phyloP scores from a whole-genome alignment of 2,113 vertebrate species.

The Capricornis sumatraensis region DNA sequence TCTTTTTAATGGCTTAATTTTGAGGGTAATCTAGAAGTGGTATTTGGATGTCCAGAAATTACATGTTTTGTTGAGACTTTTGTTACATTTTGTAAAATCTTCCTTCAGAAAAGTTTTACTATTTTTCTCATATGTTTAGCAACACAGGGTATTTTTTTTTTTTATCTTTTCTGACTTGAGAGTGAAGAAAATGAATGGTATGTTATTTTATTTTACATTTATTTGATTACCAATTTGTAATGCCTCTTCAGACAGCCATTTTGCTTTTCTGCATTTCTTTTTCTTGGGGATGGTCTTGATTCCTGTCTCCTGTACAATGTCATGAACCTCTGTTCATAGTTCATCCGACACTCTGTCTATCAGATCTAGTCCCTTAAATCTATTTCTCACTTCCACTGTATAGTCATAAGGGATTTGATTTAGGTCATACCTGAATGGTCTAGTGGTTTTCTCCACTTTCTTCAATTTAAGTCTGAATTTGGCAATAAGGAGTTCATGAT shows the following conservation, averaged over 20 bases:
- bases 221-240: not conserved
- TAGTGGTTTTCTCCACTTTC: not conserved
- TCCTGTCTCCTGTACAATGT: not conserved
- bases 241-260: not conserved
- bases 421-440: not conserved
- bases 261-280: not conserved
- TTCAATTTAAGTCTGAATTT: not conserved
- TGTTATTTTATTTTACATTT: not conserved
- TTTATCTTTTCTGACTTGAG: not conserved
- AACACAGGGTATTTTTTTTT: not conserved
- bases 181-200: not conserved
- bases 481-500: not conserved
- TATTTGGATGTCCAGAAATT: not conserved
- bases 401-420: not conserved
- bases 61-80: not conserved
- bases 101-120: not conserved
- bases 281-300: not conserved
- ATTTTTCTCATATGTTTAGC: not conserved
- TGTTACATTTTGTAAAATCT: not conserved
- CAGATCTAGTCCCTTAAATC: not conserved
- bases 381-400: not conserved
- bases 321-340: not conserved
- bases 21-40: not conserved
- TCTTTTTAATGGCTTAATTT: conserved; percentile 14
- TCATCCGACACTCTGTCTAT: not conserved